phyloP scores from a whole-genome alignment of 2,888 invertebrate genomes.

The Stegophylla sp. region DNA sequence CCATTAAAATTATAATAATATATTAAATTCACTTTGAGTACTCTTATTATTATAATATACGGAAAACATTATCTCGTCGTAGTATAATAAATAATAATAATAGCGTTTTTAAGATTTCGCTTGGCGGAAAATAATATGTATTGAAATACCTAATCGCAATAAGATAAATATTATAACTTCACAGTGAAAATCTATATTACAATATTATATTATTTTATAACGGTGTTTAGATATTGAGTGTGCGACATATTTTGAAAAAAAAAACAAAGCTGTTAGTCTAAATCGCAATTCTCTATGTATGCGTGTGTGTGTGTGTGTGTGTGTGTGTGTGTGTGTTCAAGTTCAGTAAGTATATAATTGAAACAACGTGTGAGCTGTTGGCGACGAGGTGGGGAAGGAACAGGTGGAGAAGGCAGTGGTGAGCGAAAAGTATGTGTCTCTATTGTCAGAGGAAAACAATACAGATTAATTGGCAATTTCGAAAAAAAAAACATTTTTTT shows the following conservation, averaged over 20 bases:
- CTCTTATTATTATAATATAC: too few species aligned
- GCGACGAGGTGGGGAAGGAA: background rate
- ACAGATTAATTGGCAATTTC: conserved; percentile 42
- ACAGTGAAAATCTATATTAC: too few species aligned
- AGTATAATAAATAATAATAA: too few species aligned
- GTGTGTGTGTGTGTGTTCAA: background rate
- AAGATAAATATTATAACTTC: too few species aligned
- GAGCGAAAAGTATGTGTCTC: conserved; percentile 6
- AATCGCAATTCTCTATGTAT: conserved; percentile 9
- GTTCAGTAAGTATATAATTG: background rate
- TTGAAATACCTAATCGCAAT: too few species aligned
- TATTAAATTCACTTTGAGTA: too few species aligned
- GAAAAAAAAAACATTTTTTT: conserved; percentile 20
- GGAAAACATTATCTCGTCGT: too few species aligned
- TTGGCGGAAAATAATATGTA: too few species aligned
- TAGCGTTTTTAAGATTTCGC: too few species aligned
- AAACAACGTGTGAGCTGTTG: background rate
- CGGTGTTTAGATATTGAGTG: too few species aligned
- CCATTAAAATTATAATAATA: too few species aligned
- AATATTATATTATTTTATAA: too few species aligned
- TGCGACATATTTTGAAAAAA: background rate
- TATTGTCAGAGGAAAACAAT: conserved; percentile 18
- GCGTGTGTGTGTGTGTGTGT: background rate
- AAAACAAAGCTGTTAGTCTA: background rate
- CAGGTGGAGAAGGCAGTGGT: background rate